These are phyloP conservation scores for Phyllotreta cruciferae DNA, from an alignment of 2,888 invertebrate genomes.

Conservation along the genomic window DNA sequence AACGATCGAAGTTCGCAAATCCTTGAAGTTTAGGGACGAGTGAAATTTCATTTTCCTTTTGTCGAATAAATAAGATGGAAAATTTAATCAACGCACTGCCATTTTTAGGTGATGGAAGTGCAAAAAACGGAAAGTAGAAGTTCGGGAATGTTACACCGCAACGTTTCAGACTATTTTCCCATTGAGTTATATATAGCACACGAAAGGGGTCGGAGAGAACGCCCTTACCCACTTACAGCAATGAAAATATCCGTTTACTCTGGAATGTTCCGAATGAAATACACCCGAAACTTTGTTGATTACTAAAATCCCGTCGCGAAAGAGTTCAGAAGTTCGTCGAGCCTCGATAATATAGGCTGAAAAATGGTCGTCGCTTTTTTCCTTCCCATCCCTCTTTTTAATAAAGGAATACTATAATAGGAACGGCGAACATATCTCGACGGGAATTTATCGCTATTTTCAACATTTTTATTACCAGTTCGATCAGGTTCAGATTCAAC, in stretches of 20 bases:
- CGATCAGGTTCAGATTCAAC: too few species aligned
- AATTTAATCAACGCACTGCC: too few species aligned
- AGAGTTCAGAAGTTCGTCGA: conserved; percentile 26
- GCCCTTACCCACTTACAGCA: conserved; percentile 7
- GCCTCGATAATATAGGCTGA: conserved; percentile 32
- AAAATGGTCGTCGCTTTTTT: conserved; percentile 28
- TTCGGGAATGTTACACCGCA: too few species aligned
- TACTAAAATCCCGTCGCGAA: conserved; percentile 28
- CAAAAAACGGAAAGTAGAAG: too few species aligned
- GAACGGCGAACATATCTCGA: conserved; percentile 21
- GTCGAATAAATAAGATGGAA: too few species aligned
- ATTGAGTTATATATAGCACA: too few species aligned
- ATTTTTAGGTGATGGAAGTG: too few species aligned
- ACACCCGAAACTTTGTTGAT: conserved; percentile 37
- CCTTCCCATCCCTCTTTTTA: conserved; percentile 12
- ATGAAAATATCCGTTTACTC: conserved; percentile 25
- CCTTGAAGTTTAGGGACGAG: too few species aligned
- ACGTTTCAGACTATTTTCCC: too few species aligned
- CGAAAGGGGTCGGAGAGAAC: background rate
- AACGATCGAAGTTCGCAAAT: too few species aligned
- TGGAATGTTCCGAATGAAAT: conserved; percentile 35
- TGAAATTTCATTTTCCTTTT: too few species aligned
- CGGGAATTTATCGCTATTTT: conserved; percentile 22
- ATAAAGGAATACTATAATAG: conserved; percentile 13
- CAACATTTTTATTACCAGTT: conserved; percentile 1